These are phyloP conservation scores for Pemphigus obesinymphae DNA, from an alignment of 1,140 invertebrate species.

Conservation along the genomic window DNA sequence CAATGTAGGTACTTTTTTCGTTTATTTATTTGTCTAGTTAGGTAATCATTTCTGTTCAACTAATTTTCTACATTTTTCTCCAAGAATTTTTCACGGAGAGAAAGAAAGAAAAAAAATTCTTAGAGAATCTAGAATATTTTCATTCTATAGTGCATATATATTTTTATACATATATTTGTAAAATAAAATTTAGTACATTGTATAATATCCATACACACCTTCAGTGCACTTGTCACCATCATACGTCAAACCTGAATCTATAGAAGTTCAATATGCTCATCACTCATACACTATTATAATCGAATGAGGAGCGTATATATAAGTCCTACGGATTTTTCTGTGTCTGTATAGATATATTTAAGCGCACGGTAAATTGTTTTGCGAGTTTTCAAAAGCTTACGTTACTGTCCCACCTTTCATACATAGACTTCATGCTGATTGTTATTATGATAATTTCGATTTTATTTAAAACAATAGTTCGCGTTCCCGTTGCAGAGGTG, in stretches of 20 bases:
- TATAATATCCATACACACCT: too few relatives aligned
- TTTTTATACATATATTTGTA: too few relatives aligned
- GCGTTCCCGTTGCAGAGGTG: not conserved
- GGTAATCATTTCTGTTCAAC: too few relatives aligned
- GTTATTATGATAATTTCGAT: constrained; percentile 19
- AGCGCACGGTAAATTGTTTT: not conserved
- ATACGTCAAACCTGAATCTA: not conserved
- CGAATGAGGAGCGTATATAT: too few relatives aligned
- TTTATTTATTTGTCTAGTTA: too few relatives aligned
- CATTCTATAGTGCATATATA: too few relatives aligned
- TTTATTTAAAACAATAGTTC: not conserved
- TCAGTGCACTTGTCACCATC: not conserved
- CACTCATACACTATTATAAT: not conserved
- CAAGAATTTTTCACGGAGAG: too few relatives aligned
- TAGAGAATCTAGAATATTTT: too few relatives aligned
- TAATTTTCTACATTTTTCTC: too few relatives aligned
- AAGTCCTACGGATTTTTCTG: not conserved
- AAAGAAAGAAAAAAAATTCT: too few relatives aligned
- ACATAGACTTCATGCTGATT: not conserved
- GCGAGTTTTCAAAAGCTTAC: not conserved
- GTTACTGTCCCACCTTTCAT: not conserved
- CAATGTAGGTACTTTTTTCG: too few relatives aligned
- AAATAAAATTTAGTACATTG: too few relatives aligned
- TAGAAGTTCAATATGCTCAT: not conserved
- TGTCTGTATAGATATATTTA: not conserved